These are phyloP conservation scores for Notolepis coatsorum DNA, from an alignment of 2,797 vertebrate species.

Conservation along the genomic window DNA sequence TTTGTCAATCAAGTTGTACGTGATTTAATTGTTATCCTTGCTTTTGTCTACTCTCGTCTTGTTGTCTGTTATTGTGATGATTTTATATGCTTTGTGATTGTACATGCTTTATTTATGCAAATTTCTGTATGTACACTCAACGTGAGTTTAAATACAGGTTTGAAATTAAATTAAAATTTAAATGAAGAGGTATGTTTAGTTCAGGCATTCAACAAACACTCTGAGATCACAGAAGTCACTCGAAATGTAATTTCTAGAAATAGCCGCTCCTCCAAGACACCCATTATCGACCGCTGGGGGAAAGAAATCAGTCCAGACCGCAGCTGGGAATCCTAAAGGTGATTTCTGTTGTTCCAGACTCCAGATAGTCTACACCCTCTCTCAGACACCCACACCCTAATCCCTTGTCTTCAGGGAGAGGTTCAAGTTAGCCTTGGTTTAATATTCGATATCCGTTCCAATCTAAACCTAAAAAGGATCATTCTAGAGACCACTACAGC, in stretches of 20 bases:
- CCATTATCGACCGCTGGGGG: slow-evolving; percentile 59
- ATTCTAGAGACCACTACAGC: slow-evolving; percentile 28
- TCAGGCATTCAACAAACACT: slow-evolving; percentile 4
- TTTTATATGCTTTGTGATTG: too few species aligned
- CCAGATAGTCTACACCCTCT: slow-evolving; percentile 43
- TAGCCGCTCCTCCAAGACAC: too few species aligned
- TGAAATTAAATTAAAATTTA: too few species aligned
- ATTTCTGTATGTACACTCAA: too few species aligned
- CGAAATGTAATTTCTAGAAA: slow-evolving; percentile 45
- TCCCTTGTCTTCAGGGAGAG: slow-evolving; percentile 59
- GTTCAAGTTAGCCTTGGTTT: slow-evolving; percentile 52
- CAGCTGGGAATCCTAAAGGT: slow-evolving; percentile 65
- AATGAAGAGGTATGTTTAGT: slow-evolving; percentile 39
- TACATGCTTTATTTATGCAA: too few species aligned
- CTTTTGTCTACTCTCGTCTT: too few species aligned
- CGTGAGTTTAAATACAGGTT: too few species aligned
- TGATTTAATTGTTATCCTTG: too few species aligned
- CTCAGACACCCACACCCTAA: slow-evolving; percentile 57
- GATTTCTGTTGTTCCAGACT: slow-evolving; percentile 64
- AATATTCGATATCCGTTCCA: slow-evolving; percentile 54
- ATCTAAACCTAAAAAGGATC: slow-evolving; percentile 56
- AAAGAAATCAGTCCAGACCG: slow-evolving; percentile 52
- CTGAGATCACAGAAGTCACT: slow-evolving; percentile 9
- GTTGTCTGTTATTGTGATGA: too few species aligned
- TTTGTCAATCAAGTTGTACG: too few species aligned